These are phyloP conservation scores for Bombus breviceps DNA, from an alignment of 1,140 invertebrate genomes.

Conservation along the genomic window DNA sequence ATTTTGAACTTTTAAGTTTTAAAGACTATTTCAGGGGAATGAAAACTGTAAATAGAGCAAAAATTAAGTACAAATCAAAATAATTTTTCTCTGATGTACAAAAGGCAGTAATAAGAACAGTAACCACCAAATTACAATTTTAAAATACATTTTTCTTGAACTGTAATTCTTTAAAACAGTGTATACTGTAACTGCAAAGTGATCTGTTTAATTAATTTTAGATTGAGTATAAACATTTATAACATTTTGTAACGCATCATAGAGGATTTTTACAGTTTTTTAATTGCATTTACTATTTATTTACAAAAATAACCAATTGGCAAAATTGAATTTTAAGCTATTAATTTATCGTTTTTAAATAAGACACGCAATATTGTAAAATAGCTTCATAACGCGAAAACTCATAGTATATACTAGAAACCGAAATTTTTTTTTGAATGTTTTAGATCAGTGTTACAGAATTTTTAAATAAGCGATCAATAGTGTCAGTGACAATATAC, in stretches of 20 bases:
- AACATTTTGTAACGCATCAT: background rate
- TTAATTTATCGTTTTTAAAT: background rate
- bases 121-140: background rate
- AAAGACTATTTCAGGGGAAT: background rate
- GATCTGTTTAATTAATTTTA: background rate
- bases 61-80: background rate
- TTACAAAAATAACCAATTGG: background rate
- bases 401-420: background rate
- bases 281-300: background rate
- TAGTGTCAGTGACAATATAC: background rate
- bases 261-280: background rate
- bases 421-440: background rate
- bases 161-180: background rate
- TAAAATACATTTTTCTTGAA: background rate
- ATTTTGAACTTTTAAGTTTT: background rate
- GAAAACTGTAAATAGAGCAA: background rate
- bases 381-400: background rate
- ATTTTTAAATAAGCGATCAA: background rate
- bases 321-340: background rate
- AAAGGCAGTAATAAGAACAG: background rate
- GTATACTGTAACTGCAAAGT: background rate
- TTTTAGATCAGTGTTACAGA: background rate
- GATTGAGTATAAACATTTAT: background rate
- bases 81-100: background rate
- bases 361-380: background rate